These are phyloP conservation scores for Strigamia maritima DNA, from an alignment of 2,888 invertebrate genomes.

Conservation along the genomic window DNA sequence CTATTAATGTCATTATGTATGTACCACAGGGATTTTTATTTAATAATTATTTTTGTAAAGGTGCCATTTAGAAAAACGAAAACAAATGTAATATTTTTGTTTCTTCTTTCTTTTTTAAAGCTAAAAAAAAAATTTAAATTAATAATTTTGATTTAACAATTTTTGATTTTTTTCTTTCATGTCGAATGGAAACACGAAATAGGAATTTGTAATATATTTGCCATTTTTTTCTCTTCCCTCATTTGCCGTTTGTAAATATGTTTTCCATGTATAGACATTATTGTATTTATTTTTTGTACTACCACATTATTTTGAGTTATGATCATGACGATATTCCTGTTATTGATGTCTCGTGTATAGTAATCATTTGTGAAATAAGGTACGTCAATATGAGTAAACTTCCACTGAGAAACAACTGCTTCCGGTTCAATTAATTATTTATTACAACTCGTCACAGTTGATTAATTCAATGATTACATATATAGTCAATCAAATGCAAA, in stretches of 20 bases:
- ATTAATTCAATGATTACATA: not conserved
- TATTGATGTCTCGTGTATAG: slow-evolving; percentile 25
- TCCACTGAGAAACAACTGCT: not conserved
- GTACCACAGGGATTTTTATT: slow-evolving; percentile 13
- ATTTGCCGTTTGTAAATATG: slow-evolving; percentile 22
- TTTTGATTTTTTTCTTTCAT: not conserved
- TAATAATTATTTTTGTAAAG: slow-evolving; percentile 15
- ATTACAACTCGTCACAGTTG: not conserved
- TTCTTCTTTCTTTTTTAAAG: not conserved
- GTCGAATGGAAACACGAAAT: not conserved
- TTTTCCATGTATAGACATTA: slow-evolving; percentile 21
- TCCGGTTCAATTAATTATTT: not conserved
- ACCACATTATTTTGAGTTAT: slow-evolving; percentile 18
- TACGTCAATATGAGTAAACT: slow-evolving; percentile 25
- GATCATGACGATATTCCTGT: slow-evolving; percentile 12
- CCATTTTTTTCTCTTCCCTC: not conserved
- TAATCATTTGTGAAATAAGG: slow-evolving; percentile 28
- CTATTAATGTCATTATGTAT: slow-evolving; percentile 4
- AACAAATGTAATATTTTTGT: not conserved
- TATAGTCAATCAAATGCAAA: not conserved
- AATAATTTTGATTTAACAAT: not conserved
- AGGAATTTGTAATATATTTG: slow-evolving; percentile 2
- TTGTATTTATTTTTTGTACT: slow-evolving; percentile 30
- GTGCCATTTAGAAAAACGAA: not conserved
- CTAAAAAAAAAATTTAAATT: not conserved